Conservation (phyloP, 23 tunicate genomes). For the Trididemnum clinides region DNA sequence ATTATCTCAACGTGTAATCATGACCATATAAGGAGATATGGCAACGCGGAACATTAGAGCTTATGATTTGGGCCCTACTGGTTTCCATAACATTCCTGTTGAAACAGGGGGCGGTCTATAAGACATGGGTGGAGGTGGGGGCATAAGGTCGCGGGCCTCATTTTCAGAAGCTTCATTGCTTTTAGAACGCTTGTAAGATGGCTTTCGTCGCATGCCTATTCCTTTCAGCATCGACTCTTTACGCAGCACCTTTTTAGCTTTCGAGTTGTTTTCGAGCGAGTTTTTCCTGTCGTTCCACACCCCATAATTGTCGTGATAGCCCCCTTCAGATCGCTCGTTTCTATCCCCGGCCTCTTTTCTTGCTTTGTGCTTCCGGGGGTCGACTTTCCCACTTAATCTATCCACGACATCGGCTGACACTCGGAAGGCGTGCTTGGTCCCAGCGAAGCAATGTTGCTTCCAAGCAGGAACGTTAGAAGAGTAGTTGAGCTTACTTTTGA, state of each 20-base stretch:
- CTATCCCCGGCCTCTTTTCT: background rate
- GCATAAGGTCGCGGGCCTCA: background rate
- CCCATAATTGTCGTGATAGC: background rate
- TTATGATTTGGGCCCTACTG: constrained; percentile 47
- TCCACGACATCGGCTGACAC: background rate
- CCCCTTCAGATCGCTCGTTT: background rate
- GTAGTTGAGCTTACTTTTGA: constrained; percentile 70
- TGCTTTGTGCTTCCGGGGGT: background rate
- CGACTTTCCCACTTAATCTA: background rate
- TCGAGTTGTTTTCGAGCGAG: background rate
- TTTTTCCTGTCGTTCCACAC: background rate
- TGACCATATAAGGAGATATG: too few relatives aligned
- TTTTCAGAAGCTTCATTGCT: background rate
- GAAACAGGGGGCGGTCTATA: background rate
- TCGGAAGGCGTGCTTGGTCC: background rate
- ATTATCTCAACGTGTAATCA: too few relatives aligned
- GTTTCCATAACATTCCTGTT: constrained; percentile 45
- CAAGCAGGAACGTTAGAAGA: constrained; percentile 11
- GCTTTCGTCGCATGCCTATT: background rate
- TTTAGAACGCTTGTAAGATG: constrained; percentile 31
- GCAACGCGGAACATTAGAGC: too few relatives aligned
- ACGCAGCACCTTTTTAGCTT: constrained; percentile 31
- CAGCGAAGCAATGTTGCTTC: constrained; percentile 39
- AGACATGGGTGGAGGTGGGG: background rate
- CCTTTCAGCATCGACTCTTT: constrained; percentile 42